Conservation (phyloP, 2,797 vertebrate genomes). For the Mus spretus region DNA sequence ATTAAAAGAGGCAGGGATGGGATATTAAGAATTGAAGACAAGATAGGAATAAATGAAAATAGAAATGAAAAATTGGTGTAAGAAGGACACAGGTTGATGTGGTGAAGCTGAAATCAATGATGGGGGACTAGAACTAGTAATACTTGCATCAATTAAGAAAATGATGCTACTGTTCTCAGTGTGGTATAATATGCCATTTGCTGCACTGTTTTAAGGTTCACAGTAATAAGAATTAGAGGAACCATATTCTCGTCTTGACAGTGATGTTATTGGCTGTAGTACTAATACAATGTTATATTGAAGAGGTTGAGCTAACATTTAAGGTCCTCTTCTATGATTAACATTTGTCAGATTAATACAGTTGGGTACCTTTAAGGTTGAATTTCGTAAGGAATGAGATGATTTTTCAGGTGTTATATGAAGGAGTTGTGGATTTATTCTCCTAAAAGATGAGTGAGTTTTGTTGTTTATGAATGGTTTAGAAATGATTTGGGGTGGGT, state of each 20-base stretch:
- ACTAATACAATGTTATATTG: conserved; percentile 53
- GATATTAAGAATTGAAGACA: conserved; percentile 45
- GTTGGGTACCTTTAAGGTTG: neutral
- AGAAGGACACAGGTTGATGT: conserved; percentile 36
- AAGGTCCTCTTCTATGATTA: conserved; percentile 4
- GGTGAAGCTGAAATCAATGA: conserved; percentile 17
- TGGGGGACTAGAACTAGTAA: neutral
- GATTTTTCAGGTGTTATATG: conserved; percentile 42
- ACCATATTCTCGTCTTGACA: conserved; percentile 42
- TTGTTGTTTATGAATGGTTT: conserved; percentile 32
- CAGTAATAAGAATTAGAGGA: conserved; percentile 19
- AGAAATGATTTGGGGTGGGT: conserved; percentile 39
- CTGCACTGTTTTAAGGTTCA: conserved; percentile 7
- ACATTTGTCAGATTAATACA: conserved; percentile 59
- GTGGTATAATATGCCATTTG: conserved; percentile 49
- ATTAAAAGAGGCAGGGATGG: conserved; percentile 14
- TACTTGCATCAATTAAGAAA: conserved; percentile 64
- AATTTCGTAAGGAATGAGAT: conserved; percentile 19
- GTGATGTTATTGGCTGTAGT: conserved; percentile 32
- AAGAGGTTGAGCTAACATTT: neutral
- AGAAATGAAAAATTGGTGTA: conserved; percentile 58
- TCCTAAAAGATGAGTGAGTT: conserved; percentile 44
- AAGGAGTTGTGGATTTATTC: conserved; percentile 61
- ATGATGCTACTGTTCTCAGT: conserved; percentile 21
- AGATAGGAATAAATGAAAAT: conserved; percentile 32